These are phyloP conservation scores for Metridium senile DNA, from an alignment of 92 coral and sea anemone species.

Conservation along the genomic window DNA sequence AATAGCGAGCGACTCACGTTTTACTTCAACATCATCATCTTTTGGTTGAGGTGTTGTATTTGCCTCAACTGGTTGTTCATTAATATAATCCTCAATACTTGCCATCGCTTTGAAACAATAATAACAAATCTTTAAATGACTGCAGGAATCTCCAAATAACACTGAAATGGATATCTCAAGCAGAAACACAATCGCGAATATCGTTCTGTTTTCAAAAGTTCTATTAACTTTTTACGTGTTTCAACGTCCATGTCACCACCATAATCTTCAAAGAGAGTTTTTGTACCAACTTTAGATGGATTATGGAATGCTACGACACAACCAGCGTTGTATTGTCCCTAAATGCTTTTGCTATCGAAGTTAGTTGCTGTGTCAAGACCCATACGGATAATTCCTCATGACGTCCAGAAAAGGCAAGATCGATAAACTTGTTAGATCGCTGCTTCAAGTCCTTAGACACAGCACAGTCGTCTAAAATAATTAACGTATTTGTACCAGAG, in stretches of 20 bases:
- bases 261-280: slow-evolving; percentile 63
- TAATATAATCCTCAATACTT: slow-evolving; percentile 38
- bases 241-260: slow-evolving; percentile 45
- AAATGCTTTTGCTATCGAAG: slow-evolving; percentile 45
- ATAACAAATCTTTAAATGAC: slow-evolving; percentile 15
- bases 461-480: slow-evolving; percentile 55
- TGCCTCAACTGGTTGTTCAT: slow-evolving; percentile 20
- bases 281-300: slow-evolving; percentile 42
- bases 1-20: slow-evolving; percentile 51
- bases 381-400: slow-evolving; percentile 43
- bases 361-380: slow-evolving; percentile 56
- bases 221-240: slow-evolving; percentile 31
- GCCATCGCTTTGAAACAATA: slow-evolving; percentile 19
- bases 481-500: slow-evolving; percentile 50
- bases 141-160: slow-evolving; percentile 56
- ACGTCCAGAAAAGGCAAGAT: slow-evolving; percentile 44
- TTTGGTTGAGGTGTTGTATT: background rate
- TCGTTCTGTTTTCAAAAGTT: slow-evolving; percentile 35
- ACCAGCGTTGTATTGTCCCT: slow-evolving; percentile 49
- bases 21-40: slow-evolving; percentile 46
- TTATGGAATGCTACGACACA: slow-evolving; percentile 53
- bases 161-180: slow-evolving; percentile 47
- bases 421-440: slow-evolving; percentile 46
- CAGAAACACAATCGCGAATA: slow-evolving; percentile 52
- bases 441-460: slow-evolving; percentile 43